Conservation (phyloP, 2,797 vertebrate genomes). For the Acridotheres tristis region DNA sequence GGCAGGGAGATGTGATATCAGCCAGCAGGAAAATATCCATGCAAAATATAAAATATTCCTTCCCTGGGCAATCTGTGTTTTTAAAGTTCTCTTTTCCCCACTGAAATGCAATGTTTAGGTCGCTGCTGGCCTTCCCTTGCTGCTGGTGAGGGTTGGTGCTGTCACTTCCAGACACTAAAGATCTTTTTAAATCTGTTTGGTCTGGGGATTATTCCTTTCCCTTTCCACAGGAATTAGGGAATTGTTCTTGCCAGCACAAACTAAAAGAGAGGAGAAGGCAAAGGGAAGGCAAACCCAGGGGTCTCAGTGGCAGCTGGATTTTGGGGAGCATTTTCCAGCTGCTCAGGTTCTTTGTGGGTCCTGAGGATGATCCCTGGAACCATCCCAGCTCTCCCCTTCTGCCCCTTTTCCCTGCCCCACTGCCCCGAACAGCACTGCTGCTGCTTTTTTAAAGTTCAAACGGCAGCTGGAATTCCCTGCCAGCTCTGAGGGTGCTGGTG, state of each 20-base stretch:
- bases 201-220: not conserved
- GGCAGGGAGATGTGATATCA: not conserved
- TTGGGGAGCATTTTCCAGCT: not conserved
- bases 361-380: not conserved
- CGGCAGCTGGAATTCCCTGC: not conserved
- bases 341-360: not conserved
- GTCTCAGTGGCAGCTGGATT: not conserved
- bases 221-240: not conserved
- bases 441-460: not conserved
- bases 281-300: not conserved
- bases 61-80: not conserved
- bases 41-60: conserved; percentile 30
- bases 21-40: conserved; percentile 35
- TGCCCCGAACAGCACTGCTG: not conserved
- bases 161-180: not conserved
- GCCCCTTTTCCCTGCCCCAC: not conserved
- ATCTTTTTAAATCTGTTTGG: not conserved
- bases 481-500: too few species aligned
- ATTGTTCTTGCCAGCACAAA: not conserved
- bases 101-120: not conserved
- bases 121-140: not conserved
- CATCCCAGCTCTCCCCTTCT: not conserved
- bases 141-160: not conserved
- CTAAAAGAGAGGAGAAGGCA: not conserved
- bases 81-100: not conserved